A percentile compares a stretch with the other conserved stretches of the same genome.
Evolutionary conservation across 2,797 vertebrate genomes (phyloP).

Genomic region (Onychomys torridus): DNA sequence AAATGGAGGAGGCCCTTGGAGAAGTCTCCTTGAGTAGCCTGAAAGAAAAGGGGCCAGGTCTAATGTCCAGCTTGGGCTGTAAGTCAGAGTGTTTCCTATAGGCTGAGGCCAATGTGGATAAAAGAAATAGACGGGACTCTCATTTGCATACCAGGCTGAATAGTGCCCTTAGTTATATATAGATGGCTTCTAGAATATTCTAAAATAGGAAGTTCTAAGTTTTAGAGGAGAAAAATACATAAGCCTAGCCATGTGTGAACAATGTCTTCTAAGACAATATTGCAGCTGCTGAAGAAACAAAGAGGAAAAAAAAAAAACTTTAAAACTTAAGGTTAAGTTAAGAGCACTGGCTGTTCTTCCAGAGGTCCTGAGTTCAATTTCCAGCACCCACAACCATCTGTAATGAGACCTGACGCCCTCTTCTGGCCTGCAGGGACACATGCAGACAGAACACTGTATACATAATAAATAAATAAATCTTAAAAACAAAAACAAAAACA

Average conservation of each 20-base stretch:
- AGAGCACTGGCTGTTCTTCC: too few species aligned
- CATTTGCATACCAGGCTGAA: neutral
- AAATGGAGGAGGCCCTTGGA: neutral
- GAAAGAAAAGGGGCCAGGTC: neutral
- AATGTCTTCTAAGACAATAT: neutral
- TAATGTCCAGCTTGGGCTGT: neutral
- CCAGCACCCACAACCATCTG: too few species aligned
- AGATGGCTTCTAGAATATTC: neutral
- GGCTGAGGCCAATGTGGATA: neutral
- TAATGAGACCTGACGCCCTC: too few species aligned
- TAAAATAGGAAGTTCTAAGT: neutral
- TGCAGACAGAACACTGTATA: too few species aligned
- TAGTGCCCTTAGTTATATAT: neutral
- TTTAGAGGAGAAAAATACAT: slow-evolving; percentile 7
- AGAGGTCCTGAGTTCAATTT: too few species aligned
- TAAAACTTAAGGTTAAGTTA: too few species aligned
- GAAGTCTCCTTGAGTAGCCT: neutral
- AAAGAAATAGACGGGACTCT: neutral
- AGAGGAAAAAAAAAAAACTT: neutral
- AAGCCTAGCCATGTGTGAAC: neutral
- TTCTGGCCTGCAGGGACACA: too few species aligned
- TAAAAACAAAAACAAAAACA: too few species aligned
- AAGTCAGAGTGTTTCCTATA: neutral
- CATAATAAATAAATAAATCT: too few species aligned
- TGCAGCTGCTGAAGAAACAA: neutral